These are phyloP conservation scores for Parazoanthus atlanticus DNA, from an alignment of 92 coral and sea anemone genomes.

Conservation along the genomic window DNA sequence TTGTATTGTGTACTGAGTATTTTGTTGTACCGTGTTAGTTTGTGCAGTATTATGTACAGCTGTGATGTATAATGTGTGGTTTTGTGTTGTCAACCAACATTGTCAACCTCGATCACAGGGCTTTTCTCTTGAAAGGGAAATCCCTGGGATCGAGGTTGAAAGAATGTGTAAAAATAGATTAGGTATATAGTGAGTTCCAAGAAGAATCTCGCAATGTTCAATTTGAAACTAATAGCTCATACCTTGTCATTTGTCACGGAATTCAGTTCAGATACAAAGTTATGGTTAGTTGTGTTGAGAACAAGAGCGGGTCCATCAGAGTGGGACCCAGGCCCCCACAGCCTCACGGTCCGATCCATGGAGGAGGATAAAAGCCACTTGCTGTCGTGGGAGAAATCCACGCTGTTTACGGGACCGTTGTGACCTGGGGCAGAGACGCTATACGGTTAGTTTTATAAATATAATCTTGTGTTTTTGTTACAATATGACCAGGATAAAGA, in stretches of 20 bases:
- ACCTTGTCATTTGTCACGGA: conserved; percentile 68
- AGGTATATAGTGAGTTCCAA: background rate
- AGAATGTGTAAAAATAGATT: too few species aligned
- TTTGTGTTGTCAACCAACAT: too few species aligned
- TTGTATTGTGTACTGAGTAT: too few species aligned
- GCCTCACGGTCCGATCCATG: conserved; percentile 80
- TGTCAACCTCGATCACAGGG: too few species aligned
- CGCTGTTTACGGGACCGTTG: conserved; percentile 88
- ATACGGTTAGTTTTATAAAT: background rate
- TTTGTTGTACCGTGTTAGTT: too few species aligned
- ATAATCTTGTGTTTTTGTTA: background rate
- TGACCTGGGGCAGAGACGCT: conserved; percentile 66
- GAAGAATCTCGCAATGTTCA: background rate
- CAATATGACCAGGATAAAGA: background rate
- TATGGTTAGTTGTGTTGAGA: conserved; percentile 70
- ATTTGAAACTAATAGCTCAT: background rate
- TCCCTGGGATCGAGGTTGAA: too few species aligned
- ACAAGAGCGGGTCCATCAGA: conserved; percentile 79
- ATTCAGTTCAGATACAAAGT: conserved; percentile 74
- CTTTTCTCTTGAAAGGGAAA: too few species aligned
- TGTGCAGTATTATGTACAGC: too few species aligned
- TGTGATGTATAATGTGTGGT: too few species aligned
- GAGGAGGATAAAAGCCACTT: conserved; percentile 90
- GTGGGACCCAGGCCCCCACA: conserved; percentile 73
- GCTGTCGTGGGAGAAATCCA: conserved; percentile 80